phyloP scores from a whole-genome alignment of 2,797 vertebrate genomes.

The Gadopsis marmoratus region DNA sequence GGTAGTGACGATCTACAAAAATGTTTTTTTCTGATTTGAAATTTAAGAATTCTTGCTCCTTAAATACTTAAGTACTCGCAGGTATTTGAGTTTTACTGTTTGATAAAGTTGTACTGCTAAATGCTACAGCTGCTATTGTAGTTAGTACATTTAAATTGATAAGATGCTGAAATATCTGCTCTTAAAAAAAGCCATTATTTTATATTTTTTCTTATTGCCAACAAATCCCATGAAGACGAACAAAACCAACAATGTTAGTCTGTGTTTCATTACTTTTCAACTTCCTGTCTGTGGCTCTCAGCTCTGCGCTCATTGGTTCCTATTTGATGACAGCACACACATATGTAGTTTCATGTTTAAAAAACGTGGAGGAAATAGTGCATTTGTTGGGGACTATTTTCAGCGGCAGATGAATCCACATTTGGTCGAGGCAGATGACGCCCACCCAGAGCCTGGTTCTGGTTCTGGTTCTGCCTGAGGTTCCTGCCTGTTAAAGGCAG shows the following conservation, averaged over 20 bases:
- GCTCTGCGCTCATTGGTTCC: too few species aligned
- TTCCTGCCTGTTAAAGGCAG: too few species aligned
- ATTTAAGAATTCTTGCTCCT: not conserved
- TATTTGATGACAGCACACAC: too few species aligned
- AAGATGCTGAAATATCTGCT: not conserved
- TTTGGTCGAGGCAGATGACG: too few species aligned
- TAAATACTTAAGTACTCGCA: not conserved
- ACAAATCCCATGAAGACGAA: not conserved
- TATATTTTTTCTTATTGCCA: not conserved
- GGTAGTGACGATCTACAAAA: not conserved
- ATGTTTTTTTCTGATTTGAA: not conserved
- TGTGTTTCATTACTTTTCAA: too few species aligned
- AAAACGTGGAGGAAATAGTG: too few species aligned
- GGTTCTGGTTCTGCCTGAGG: too few species aligned
- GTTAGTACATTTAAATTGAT: not conserved
- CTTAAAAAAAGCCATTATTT: not conserved
- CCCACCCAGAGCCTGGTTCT: too few species aligned
- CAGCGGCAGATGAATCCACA: too few species aligned
- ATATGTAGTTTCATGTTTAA: too few species aligned
- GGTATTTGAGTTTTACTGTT: not conserved
- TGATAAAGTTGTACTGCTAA: not conserved
- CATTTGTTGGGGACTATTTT: too few species aligned
- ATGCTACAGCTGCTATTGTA: not conserved
- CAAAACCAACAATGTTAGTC: not conserved
- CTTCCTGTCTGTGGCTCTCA: too few species aligned